A percentile compares a stretch with the other conserved stretches of the same genome.
Evolutionary conservation across 2,113 vertebrate genomes (phyloP).

Genomic region (Eclectus roratus): DNA sequence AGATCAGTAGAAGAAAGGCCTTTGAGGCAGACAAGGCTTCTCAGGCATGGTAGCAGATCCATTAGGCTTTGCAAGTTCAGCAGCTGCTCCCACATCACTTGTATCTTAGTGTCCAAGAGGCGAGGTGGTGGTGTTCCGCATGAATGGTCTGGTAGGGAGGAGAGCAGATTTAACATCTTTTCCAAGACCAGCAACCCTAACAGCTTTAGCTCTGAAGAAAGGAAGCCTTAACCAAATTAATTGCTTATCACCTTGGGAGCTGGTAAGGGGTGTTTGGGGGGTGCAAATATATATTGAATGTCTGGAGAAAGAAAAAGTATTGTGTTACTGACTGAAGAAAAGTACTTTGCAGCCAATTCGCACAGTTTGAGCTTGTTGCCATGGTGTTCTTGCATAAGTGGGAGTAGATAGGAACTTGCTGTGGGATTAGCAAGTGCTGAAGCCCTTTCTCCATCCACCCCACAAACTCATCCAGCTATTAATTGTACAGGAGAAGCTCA

Average conservation of each 20-base stretch:
- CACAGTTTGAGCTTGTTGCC: slow-evolving; percentile 59
- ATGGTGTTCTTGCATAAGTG: slow-evolving; percentile 47
- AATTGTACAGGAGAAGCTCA: not conserved
- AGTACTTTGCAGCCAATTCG: slow-evolving; percentile 50
- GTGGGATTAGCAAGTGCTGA: slow-evolving; percentile 41
- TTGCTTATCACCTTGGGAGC: slow-evolving; percentile 22
- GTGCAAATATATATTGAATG: not conserved
- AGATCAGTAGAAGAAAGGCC: not conserved
- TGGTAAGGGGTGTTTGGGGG: not conserved
- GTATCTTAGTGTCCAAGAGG: not conserved
- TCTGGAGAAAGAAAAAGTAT: slow-evolving; percentile 15
- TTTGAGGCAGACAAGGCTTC: not conserved
- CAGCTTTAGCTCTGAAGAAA: not conserved
- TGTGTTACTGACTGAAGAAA: slow-evolving; percentile 60
- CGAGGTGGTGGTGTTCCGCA: not conserved
- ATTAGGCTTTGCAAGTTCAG: not conserved
- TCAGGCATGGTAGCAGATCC: not conserved
- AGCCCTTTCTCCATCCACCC: slow-evolving; percentile 36
- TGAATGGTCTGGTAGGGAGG: not conserved
- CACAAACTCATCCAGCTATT: not conserved
- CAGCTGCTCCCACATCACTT: not conserved
- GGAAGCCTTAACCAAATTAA: not conserved
- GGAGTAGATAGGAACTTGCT: slow-evolving; percentile 41
- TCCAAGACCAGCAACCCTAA: not conserved
- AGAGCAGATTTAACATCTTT: not conserved